Conservation (phyloP, 2,888 invertebrate genomes). For the Anthrax anthrax region DNA sequence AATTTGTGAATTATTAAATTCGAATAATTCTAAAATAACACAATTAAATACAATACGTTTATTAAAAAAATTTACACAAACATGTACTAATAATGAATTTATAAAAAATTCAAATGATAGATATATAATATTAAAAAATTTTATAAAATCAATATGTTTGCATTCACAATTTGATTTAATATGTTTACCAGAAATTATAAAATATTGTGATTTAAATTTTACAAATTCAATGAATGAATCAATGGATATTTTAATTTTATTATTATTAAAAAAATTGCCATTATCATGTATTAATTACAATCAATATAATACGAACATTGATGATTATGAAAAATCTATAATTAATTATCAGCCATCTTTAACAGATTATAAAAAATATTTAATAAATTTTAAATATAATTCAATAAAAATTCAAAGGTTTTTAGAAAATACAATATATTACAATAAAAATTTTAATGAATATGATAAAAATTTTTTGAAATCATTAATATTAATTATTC, state of each 20-base stretch:
- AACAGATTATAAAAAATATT: constrained; percentile 50
- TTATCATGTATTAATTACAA: constrained; percentile 29
- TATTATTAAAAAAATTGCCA: constrained; percentile 52
- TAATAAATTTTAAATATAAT: constrained; percentile 37
- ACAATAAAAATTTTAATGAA: constrained; percentile 25
- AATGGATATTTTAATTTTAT: constrained; percentile 47
- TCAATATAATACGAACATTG: constrained; percentile 44
- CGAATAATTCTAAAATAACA: constrained; percentile 46
- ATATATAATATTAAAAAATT: constrained; percentile 39
- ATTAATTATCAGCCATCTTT: too few species aligned
- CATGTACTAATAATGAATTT: too few species aligned
- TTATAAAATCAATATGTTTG: constrained; percentile 48
- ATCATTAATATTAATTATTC: too few species aligned
- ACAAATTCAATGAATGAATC: constrained; percentile 38
- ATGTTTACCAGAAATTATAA: constrained; percentile 52
- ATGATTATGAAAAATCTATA: too few species aligned
- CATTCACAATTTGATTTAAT: constrained; percentile 59
- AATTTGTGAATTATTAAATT: constrained; percentile 43
- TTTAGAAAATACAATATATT: too few species aligned
- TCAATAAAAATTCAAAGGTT: too few species aligned
- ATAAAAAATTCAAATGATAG: too few species aligned
- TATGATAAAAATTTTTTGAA: constrained; percentile 17
- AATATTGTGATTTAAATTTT: constrained; percentile 42
- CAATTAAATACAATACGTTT: constrained; percentile 56
- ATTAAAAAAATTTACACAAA: too few species aligned